Conservation (phyloP, 1,140 invertebrate species). For the Homalodisca vitripennis region DNA sequence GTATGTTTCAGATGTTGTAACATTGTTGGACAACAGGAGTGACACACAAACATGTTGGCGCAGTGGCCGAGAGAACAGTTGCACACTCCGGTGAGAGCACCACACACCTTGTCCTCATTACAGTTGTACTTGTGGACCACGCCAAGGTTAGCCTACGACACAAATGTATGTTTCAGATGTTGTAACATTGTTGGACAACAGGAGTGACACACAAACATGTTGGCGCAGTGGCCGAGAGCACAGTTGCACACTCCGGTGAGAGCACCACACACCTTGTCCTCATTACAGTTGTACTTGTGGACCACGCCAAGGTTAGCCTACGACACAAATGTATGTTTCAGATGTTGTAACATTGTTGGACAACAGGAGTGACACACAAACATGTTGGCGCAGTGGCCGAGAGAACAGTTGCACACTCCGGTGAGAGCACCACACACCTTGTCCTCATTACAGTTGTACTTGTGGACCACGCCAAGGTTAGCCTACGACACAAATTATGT, state of each 20-base stretch:
- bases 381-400: slow-evolving; percentile 62
- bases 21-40: too few relatives aligned
- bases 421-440: slow-evolving; percentile 60
- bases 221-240: slow-evolving; percentile 59
- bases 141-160: slow-evolving; percentile 50
- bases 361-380: too few relatives aligned
- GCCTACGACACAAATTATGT: slow-evolving; percentile 51
- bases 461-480: slow-evolving; percentile 51
- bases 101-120: slow-evolving; percentile 66
- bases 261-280: slow-evolving; percentile 61
- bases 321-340: too few relatives aligned
- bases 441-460: slow-evolving; percentile 67
- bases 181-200: too few relatives aligned
- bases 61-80: slow-evolving; percentile 63
- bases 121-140: slow-evolving; percentile 60
- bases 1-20: not conserved
- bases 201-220: too few relatives aligned
- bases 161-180: slow-evolving; percentile 3
- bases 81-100: slow-evolving; percentile 59
- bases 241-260: slow-evolving; percentile 65
- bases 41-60: slow-evolving; percentile 60
- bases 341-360: too few relatives aligned
- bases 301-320: slow-evolving; percentile 52
- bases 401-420: slow-evolving; percentile 62
- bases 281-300: slow-evolving; percentile 65